Evolutionary conservation across 2,797 vertebrate species (phyloP).

Genomic region (Phoxinus dragarum): DNA sequence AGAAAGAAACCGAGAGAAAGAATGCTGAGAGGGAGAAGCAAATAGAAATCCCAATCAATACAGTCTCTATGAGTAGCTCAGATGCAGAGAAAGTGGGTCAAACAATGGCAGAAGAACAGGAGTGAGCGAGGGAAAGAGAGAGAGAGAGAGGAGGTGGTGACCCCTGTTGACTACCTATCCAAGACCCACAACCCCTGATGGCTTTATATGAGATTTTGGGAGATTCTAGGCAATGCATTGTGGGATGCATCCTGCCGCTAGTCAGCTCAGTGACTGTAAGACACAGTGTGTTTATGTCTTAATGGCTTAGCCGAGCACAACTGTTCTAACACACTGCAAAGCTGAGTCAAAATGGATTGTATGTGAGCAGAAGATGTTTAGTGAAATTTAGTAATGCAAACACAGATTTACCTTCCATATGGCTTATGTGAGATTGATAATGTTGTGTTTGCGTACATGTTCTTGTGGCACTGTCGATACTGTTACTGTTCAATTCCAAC

Average conservation of each 20-base stretch:
- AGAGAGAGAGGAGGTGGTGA: constrained; percentile 49
- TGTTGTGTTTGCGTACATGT: neutral
- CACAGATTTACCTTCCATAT: constrained; percentile 1
- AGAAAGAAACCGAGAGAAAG: constrained; percentile 54
- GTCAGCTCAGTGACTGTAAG: constrained; percentile 24
- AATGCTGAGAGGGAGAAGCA: constrained; percentile 65
- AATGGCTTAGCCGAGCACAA: constrained; percentile 24
- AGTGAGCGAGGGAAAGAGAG: constrained; percentile 52
- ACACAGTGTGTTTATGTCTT: constrained; percentile 21
- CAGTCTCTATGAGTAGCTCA: constrained; percentile 66
- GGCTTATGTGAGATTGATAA: constrained; percentile 32
- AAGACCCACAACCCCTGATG: constrained; percentile 50
- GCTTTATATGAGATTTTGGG: constrained; percentile 17
- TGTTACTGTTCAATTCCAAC: neutral
- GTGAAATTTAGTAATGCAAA: constrained; percentile 6
- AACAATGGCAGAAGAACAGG: constrained; percentile 63
- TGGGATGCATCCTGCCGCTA: constrained; percentile 28
- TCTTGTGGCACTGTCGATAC: neutral
- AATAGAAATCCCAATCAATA: constrained; percentile 79
- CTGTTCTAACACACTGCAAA: constrained; percentile 30
- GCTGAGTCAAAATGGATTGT: neutral
- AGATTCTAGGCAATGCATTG: constrained; percentile 28
- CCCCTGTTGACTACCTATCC: constrained; percentile 52
- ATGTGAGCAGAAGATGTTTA: constrained; percentile 26
- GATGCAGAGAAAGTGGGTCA: constrained; percentile 69